Evolutionary conservation across 2,888 invertebrate genomes (phyloP), one percentile per base, ranked within the genome.

Genomic region (Drosophila mayaguana): DNA sequence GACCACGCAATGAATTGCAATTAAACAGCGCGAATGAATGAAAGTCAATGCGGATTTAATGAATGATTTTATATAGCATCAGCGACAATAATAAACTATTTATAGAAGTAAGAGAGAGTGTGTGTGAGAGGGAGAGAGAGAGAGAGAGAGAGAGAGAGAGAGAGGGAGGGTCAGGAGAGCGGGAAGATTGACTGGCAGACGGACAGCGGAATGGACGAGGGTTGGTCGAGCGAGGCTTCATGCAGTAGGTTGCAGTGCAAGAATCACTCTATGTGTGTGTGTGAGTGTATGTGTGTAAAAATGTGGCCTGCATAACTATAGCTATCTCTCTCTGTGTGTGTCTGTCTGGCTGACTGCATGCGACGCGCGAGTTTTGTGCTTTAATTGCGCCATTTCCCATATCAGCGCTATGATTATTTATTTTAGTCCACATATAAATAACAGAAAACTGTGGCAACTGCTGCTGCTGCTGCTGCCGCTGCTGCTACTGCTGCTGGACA

Each of bases 361-460:
- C 66, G 68, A 57, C 50, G 70, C 57, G 59, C 51, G 56, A 67
- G 72, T 65, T 79, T 74, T 76, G 63, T 75, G 57, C 74, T 84
- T 88, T 86, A 86, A 86, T 86, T 86, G 86, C 86, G 80, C 75
- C 78, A 82, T 86, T 89, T 88, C 86, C 89, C 86, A 86, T 84
- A 89, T 86, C 89, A 89, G 87, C 72, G 68, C 61, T 69, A 68
- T 72, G 89, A 85, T 88, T 86, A 84, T 89, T 87, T 86, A 77
- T 88, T 88, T 79, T 83, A 88, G 69, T 80, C 67, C 64, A 72
- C 80, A 83, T 86, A 89, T 76, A 88, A 78, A 84, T 80, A 78
- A 72, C 68, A 22, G 48, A 68, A 64, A 74, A 56, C 46, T 55
- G 36, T 50, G 53, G 54, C 70, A 60, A 43, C 48, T 43, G 57